Base-by-base conservation (phyloP, 2,888 invertebrate genomes). In the Dromius quadrimaculatus region DNA sequence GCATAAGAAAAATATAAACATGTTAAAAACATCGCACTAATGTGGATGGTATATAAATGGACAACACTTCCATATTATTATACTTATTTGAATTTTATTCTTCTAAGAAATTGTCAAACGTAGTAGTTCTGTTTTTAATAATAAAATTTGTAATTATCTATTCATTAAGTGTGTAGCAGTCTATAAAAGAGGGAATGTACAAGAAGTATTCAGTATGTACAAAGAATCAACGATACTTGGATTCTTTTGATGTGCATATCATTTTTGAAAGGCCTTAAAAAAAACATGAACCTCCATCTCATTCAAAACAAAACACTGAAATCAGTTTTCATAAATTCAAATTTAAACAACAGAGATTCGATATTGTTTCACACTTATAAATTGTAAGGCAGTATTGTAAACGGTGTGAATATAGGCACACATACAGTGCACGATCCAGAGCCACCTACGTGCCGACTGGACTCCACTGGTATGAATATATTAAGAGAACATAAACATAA, bases 401-500 rank as follows among this genome's bases (percentile, higher is more conserved):
- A 66, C 41, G 41, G 28, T 66, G 66, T 66, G 66, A 66, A 66
- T 66, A 66, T 66, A 66, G 54, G 66, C 54, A 38, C 54, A 38
- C 36, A 50, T 36, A 50, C 45, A 64, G 47, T 11, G 41, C 76
- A 77, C 76, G 74, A 76, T 75, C 74, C 72, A 61, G 71, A 73
- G 72, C 75, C 78, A 77, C 77, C 76, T 78, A 77, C 76, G 76
- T 77, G 77, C 76, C 34, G 57, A n/a, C 73, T 77, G 11, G 57
- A 20, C 74, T 74, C 73, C 74, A 72, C 78, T 76, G 76, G 79
- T 80, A 80, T 81, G 80, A 81, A 81, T 81, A 81, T 80, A 80
- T 81, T 81, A 80, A 78, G 77, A 74, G 75, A 73, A 74, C 77
- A 78, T 79, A 79, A 79, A 79, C 78, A 80, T 80, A 80, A 80